These are phyloP conservation scores for Xenus cinereus DNA, from an alignment of 2,113 vertebrate species.

Conservation along the genomic window DNA sequence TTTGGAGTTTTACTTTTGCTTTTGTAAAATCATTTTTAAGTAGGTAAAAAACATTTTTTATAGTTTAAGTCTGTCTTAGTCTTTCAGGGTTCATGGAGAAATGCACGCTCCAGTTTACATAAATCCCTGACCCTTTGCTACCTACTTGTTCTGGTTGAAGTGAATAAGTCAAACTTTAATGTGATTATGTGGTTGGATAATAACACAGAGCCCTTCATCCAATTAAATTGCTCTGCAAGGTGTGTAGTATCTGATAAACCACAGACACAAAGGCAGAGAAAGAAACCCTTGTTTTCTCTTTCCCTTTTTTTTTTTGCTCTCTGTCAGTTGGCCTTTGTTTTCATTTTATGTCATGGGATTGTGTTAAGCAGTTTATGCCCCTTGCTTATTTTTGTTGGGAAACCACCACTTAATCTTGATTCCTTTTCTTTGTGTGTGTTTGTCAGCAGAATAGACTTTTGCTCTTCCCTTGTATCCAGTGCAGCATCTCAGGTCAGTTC, in stretches of 20 bases:
- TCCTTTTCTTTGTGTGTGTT: neutral
- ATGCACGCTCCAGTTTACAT: neutral
- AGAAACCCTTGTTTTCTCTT: slow-evolving; percentile 39
- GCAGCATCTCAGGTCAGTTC: neutral
- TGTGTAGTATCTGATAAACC: slow-evolving; percentile 41
- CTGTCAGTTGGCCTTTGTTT: slow-evolving; percentile 38
- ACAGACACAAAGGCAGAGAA: slow-evolving; percentile 24
- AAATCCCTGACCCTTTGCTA: neutral
- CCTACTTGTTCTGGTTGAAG: slow-evolving; percentile 26
- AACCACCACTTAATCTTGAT: neutral
- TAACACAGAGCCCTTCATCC: slow-evolving; percentile 44
- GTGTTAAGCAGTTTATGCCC: slow-evolving; percentile 16
- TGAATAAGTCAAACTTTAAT: slow-evolving; percentile 51
- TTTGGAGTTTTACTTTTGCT: neutral
- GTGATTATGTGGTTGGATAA: slow-evolving; percentile 52
- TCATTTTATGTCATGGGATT: slow-evolving; percentile 16
- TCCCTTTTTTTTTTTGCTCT: neutral
- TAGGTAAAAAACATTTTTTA: neutral
- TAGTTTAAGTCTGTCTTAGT: neutral
- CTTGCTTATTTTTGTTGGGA: slow-evolving; percentile 10
- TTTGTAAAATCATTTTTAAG: neutral
- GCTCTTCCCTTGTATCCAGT: neutral
- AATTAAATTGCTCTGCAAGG: slow-evolving; percentile 49
- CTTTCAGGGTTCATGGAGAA: neutral
- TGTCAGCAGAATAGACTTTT: neutral